Base-by-base conservation (phyloP, 2,888 invertebrate genomes). In the Eustalomyia histrio region DNA sequence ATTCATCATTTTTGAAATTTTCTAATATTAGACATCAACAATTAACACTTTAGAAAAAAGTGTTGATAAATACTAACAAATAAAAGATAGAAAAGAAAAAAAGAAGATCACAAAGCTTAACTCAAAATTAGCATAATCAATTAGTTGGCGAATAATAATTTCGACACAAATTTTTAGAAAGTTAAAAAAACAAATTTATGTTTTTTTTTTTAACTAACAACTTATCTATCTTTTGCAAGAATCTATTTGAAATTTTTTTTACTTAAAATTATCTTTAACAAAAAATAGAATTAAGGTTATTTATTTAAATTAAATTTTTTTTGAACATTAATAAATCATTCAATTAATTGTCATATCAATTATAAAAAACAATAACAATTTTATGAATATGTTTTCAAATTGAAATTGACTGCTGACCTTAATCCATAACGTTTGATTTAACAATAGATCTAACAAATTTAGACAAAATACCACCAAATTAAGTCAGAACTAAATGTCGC, bases 401-500 rank as follows among this genome's bases (percentile, higher is more conserved):
- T 69, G 76, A 71, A 47, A 57, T 63, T 71, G 63, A 68, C 29
- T 67, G 50, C 17, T 73, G 81, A 78, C 76, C 78, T 74, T 81
- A 81, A 78, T 81, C 76, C 55, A 72, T 60, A 61, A 67, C 61
- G 72, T 50, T 72, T 67, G 65, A 61, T 53, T 67, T 55, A 72
- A 72, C 78, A 78, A 76, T 60, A 55, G 58, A 43, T 76, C 55
- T 61, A 39, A 61, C 55, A 81, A 74, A 78, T 76, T 69, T 69
- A n/a, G 61, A 74, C 69, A 74, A 78, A 73, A 71, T 64, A 60
- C 60, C 39, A 71, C 9, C 65, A 76, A 80, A 80, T 61, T 63
- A 67, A 71, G 10, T 50, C 71, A 60, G 53, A 71, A 72, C 33
- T 67, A 63, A 80, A 63, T 64, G 72, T 63, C 80, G 72, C 80